Conservation (phyloP, 2,888 invertebrate species). For the Barypeithes pellucidus region DNA sequence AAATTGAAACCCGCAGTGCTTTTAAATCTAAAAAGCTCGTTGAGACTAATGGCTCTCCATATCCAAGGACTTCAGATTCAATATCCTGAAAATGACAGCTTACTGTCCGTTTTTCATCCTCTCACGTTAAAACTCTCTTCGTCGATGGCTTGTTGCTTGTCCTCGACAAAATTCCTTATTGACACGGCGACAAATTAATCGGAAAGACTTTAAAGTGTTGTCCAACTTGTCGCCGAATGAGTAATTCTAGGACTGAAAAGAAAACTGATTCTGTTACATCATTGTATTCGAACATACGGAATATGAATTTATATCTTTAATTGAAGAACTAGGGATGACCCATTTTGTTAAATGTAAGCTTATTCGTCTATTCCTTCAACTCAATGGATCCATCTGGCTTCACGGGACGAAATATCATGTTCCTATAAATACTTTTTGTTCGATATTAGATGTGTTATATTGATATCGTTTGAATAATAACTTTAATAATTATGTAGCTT, state of each 20-base stretch:
- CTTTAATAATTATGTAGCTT: no score
- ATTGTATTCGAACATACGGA: neutral
- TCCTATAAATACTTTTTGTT: no score
- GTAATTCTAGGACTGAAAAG: constrained; percentile 6
- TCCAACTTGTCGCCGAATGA: constrained; percentile 3
- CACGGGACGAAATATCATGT: no score
- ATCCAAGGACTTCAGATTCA: constrained; percentile 7
- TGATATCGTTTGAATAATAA: no score
- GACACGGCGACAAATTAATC: constrained; percentile 23
- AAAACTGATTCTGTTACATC: no score
- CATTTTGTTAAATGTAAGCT: no score
- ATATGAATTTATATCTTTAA: no score
- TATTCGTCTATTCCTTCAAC: no score
- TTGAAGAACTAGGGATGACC: no score
- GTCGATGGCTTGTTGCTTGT: constrained; percentile 17
- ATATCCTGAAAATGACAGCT: constrained; percentile 27
- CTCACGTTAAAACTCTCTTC: constrained; percentile 23
- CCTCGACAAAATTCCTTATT: constrained; percentile 16
- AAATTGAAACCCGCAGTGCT: neutral
- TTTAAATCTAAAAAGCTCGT: constrained; percentile 3
- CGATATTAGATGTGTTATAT: no score
- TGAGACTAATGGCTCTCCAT: constrained; percentile 14
- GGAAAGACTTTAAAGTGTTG: neutral
- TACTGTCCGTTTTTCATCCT: constrained; percentile 23
- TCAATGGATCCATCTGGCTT: no score